A percentile compares a stretch with the other conserved stretches of the same genome.
phyloP scores from a whole-genome alignment of 2,888 invertebrate genomes.

The Cantharis lateralis region DNA sequence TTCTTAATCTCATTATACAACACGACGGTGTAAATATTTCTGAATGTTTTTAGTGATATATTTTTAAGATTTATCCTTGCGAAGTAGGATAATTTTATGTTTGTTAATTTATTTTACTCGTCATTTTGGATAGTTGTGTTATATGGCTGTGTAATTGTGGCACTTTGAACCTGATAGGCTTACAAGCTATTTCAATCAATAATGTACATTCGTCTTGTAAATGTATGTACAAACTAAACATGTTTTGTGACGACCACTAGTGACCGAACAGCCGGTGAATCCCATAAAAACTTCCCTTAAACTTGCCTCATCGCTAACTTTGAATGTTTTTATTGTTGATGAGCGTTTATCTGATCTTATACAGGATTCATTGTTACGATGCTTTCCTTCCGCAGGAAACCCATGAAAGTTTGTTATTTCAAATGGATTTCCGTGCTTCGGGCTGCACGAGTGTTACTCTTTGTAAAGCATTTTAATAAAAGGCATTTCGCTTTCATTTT shows the following conservation, averaged over 20 bases:
- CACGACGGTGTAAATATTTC: slow-evolving; percentile 10
- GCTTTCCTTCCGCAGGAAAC: slow-evolving; percentile 27
- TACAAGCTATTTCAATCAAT: slow-evolving; percentile 7
- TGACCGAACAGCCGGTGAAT: slow-evolving; percentile 42
- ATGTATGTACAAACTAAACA: slow-evolving; percentile 38
- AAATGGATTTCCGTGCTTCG: slow-evolving; percentile 17
- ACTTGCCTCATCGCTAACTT: slow-evolving; percentile 48
- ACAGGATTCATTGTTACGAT: slow-evolving; percentile 33
- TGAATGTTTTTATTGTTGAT: slow-evolving; percentile 52
- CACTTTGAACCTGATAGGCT: not conserved
- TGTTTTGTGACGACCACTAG: slow-evolving; percentile 39
- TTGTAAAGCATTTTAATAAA: slow-evolving; percentile 10
- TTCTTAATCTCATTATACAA: slow-evolving; percentile 17
- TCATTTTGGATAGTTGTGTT: not conserved
- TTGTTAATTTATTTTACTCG: not conserved
- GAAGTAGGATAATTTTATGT: not conserved
- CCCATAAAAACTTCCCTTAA: slow-evolving; percentile 42
- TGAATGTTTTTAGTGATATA: slow-evolving; percentile 9
- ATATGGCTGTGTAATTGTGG: not conserved
- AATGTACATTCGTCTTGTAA: slow-evolving; percentile 31
- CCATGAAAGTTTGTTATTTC: slow-evolving; percentile 29
- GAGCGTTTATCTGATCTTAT: slow-evolving; percentile 44
- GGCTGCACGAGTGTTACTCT: slow-evolving; percentile 4
- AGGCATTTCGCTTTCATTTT: not conserved
- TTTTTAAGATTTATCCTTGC: not conserved